A percentile compares a stretch with the other conserved stretches of the same genome.
Conservation (phyloP, 2,113 vertebrate genomes). For the Mastomys coucha region DNA sequence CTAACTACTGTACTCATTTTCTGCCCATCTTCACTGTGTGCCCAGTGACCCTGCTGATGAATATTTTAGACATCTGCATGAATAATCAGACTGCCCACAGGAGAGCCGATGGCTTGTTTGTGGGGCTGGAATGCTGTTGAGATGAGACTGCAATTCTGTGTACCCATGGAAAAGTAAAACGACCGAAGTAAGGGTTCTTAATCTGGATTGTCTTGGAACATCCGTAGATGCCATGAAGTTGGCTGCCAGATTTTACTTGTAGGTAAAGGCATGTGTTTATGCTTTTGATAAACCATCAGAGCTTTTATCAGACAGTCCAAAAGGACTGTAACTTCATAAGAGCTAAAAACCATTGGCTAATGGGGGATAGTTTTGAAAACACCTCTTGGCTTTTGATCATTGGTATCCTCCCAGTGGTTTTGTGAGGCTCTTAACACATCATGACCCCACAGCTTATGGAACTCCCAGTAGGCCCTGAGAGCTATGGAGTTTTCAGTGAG, state of each 20-base stretch:
- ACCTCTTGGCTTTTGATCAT: background rate
- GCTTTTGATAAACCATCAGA: slow-evolving; percentile 11
- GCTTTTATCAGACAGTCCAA: background rate
- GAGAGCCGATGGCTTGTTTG: slow-evolving; percentile 59
- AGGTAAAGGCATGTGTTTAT: background rate
- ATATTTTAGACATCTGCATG: slow-evolving; percentile 71
- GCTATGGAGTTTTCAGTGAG: background rate
- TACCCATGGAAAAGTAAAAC: background rate
- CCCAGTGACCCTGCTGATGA: slow-evolving; percentile 67
- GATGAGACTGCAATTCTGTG: background rate
- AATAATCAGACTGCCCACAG: slow-evolving; percentile 65
- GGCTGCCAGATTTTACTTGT: background rate
- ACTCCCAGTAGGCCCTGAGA: background rate
- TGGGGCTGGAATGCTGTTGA: background rate
- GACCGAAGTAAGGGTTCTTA: background rate
- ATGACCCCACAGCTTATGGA: background rate
- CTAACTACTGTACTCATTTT: slow-evolving; percentile 72
- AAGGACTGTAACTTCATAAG: background rate
- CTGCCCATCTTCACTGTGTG: slow-evolving; percentile 47
- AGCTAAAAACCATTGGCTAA: background rate
- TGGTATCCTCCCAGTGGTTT: background rate
- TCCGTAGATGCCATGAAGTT: background rate
- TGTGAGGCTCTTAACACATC: background rate
- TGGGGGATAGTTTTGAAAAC: background rate
- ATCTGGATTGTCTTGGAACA: slow-evolving; percentile 20